Evolutionary conservation across 2,113 vertebrate species (phyloP).

Genomic region (Ptychochromis oligacanthus): DNA sequence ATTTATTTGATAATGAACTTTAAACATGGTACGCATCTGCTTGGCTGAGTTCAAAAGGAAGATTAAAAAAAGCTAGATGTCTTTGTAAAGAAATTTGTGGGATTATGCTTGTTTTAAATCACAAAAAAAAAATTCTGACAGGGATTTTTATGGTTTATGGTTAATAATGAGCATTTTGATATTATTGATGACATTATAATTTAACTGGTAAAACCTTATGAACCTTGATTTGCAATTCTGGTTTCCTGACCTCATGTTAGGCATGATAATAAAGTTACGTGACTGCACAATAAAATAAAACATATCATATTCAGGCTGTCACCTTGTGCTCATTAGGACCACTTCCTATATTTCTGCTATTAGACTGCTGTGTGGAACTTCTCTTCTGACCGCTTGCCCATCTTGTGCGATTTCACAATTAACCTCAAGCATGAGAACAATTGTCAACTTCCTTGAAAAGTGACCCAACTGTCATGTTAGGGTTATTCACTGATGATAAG

Average conservation of each 20-base stretch:
- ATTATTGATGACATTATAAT: neutral
- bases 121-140: too few species aligned
- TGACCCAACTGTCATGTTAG: neutral
- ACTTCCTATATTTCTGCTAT: neutral
- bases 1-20: constrained; percentile 19
- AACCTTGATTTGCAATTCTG: neutral
- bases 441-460: neutral
- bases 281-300: neutral
- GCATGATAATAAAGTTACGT: neutral
- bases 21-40: constrained; percentile 25
- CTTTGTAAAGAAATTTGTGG: neutral
- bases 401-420: neutral
- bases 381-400: neutral
- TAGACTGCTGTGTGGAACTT: neutral
- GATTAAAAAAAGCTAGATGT: neutral
- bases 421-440: neutral
- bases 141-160: neutral
- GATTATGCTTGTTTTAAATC: neutral
- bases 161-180: neutral
- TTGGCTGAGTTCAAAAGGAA: neutral
- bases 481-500: neutral
- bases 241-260: neutral
- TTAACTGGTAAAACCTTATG: neutral
- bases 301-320: neutral
- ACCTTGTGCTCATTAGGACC: neutral